Percentiles rank a stretch among this genome's conserved stretches.
These are phyloP conservation scores for Gasterosteus aculeatus DNA, from an alignment of 2,113 vertebrate species.

Conservation along the genomic window DNA sequence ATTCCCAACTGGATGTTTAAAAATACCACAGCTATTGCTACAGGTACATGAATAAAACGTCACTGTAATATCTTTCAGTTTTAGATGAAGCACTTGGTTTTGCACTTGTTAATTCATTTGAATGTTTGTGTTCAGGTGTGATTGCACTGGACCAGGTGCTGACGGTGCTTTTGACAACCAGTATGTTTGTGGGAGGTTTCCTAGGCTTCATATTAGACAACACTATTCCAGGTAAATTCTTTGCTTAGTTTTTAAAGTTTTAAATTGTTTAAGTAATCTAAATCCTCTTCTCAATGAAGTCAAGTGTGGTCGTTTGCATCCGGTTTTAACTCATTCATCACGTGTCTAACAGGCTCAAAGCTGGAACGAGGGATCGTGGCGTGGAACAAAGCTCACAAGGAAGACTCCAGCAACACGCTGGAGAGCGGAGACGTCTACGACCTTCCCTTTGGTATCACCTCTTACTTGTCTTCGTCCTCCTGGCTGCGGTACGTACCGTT, in stretches of 20 bases:
- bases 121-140: slow-evolving; percentile 79
- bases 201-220: slow-evolving; percentile 94
- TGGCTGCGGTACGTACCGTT: slow-evolving; percentile 85
- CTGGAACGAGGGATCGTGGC: slow-evolving; percentile 88
- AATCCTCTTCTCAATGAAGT: not conserved
- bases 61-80: not conserved
- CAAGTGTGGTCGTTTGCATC: not conserved
- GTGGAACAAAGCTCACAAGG: slow-evolving; percentile 85
- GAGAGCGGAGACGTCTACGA: slow-evolving; percentile 83
- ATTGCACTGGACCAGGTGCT: slow-evolving; percentile 90
- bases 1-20: slow-evolving; percentile 92
- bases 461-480: slow-evolving; percentile 72
- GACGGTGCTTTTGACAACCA: slow-evolving; percentile 93
- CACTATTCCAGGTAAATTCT: slow-evolving; percentile 89
- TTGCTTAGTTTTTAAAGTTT: not conserved
- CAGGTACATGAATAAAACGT: slow-evolving; percentile 80
- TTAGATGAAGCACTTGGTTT: not conserved
- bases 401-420: slow-evolving; percentile 65
- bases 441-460: slow-evolving; percentile 88
- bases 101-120: not conserved
- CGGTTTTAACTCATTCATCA: slow-evolving; percentile 10
- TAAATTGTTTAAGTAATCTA: not conserved
- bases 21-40: slow-evolving; percentile 81
- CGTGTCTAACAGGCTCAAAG: slow-evolving; percentile 82
- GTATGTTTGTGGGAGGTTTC: slow-evolving; percentile 96